Percentiles rank a stretch among this genome's conserved stretches.
Conservation (phyloP, 2,113 vertebrate genomes). For the Poecile atricapillus region DNA sequence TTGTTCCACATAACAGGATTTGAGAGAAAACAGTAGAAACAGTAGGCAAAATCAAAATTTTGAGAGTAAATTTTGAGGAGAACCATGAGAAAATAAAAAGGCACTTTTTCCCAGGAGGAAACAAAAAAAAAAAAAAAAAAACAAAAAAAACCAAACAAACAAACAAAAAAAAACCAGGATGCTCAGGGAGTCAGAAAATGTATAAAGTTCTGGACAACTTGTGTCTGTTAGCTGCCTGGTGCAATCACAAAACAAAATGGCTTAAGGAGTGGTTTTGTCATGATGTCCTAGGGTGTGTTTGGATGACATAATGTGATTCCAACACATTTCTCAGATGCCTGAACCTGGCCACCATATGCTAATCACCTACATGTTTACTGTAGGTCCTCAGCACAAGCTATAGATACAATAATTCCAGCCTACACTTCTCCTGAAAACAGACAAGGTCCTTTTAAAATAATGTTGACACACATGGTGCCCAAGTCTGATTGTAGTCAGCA, state of each 20-base stretch:
- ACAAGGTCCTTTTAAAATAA: background rate
- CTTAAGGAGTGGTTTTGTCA: background rate
- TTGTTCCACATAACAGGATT: background rate
- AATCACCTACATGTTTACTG: background rate
- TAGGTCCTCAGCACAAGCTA: background rate
- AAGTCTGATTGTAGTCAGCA: background rate
- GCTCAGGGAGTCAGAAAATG: background rate
- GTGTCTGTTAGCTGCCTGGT: background rate
- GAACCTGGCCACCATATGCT: background rate
- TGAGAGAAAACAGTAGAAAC: background rate
- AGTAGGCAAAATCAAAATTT: background rate
- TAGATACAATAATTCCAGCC: background rate
- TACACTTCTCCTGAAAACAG: background rate
- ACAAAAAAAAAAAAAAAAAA: background rate
- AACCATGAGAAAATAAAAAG: background rate
- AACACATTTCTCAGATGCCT: conserved; percentile 16
- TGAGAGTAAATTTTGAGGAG: background rate
- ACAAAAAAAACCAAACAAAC: no score
- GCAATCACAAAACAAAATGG: background rate
- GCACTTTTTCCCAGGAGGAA: background rate
- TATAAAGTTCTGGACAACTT: background rate
- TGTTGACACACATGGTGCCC: background rate
- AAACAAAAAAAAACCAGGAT: background rate
- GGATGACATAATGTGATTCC: background rate
- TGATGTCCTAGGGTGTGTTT: background rate